Evolutionary conservation across 2,888 invertebrate species (phyloP), one percentile per base, ranked within the genome.

Genomic region (Eudasyphora cyanicolor): DNA sequence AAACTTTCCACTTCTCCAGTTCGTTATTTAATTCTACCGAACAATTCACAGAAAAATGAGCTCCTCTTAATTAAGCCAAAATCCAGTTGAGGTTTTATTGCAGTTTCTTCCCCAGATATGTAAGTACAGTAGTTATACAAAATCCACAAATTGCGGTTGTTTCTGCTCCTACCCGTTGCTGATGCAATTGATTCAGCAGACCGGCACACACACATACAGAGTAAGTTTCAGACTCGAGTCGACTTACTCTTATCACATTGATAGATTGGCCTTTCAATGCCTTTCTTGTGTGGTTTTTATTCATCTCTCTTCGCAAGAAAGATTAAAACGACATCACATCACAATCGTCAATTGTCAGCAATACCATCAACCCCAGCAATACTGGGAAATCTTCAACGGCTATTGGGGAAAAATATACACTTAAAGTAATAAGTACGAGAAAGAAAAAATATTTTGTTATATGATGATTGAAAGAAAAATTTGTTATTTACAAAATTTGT

Each of bases 311-410:
- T 62, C 29, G 62, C 8, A 17, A 32, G 62, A 62, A 62, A 62
- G 29, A 14, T 62, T 62, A 32, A 62, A 51, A 51, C 51, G 51
- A 51, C 57, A 60, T 60, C 57, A 60, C 29, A 60, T 60, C 51
- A 51, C 21, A 51, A 51, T 17, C 51, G 21, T 51, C 51, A 19
- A 19, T 51, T 51, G 7, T n/a, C 6, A 49, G 21, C 21, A 51
- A 21, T 21, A 21, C 51, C 19, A 51, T 21, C 21, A 51, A 51
- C 51, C 10, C 51, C 51, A 51, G 19, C 51, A 51, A 51, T 51
- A 51, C 51, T 51, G 2, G 10, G 35, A 7, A 10, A 35, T 35
- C n/a, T n/a, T n/a, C n/a, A n/a, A n/a, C n/a, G n/a, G n/a, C n/a
- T n/a, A n/a, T n/a, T n/a, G n/a, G n/a, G n/a, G n/a, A n/a, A n/a